These are phyloP conservation scores for Limenitis camilla DNA, from an alignment of 2,888 invertebrate species.

Conservation along the genomic window DNA sequence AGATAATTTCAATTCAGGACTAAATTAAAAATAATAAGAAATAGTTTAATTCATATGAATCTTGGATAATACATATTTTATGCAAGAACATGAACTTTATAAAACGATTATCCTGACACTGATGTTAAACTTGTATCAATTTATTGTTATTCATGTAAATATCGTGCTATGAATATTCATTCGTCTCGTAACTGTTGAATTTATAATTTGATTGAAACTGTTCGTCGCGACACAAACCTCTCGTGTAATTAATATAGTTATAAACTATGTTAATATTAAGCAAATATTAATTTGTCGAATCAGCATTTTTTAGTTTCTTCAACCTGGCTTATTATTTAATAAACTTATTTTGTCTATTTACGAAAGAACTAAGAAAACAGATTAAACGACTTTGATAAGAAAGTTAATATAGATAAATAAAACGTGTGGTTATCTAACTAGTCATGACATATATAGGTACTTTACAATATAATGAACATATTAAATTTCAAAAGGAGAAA, in stretches of 20 bases:
- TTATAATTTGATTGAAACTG: conserved; percentile 26
- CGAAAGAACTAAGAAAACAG: too few species aligned
- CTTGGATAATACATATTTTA: conserved; percentile 2
- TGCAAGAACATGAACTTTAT: conserved; percentile 48
- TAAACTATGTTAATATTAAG: background rate
- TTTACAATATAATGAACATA: background rate
- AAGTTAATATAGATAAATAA: too few species aligned
- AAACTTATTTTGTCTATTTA: too few species aligned
- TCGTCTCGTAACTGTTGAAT: conserved; percentile 30
- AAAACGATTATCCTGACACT: conserved; percentile 50
- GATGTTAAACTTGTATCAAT: conserved; percentile 57
- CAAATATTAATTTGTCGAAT: too few species aligned
- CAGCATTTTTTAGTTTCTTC: too few species aligned
- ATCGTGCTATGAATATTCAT: conserved; percentile 56
- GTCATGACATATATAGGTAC: background rate
- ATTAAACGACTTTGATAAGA: too few species aligned
- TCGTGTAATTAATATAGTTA: background rate
- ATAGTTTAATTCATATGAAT: too few species aligned
- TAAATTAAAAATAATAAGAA: too few species aligned
- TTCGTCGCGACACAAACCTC: conserved; percentile 12
- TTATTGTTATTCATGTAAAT: conserved; percentile 52
- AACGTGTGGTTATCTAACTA: background rate
- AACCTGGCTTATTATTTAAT: too few species aligned
- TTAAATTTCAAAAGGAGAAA: background rate
- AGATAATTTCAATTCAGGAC: too few species aligned